These are phyloP conservation scores for Tetramorium alpestre DNA, from an alignment of 1,140 invertebrate genomes.

Conservation along the genomic window DNA sequence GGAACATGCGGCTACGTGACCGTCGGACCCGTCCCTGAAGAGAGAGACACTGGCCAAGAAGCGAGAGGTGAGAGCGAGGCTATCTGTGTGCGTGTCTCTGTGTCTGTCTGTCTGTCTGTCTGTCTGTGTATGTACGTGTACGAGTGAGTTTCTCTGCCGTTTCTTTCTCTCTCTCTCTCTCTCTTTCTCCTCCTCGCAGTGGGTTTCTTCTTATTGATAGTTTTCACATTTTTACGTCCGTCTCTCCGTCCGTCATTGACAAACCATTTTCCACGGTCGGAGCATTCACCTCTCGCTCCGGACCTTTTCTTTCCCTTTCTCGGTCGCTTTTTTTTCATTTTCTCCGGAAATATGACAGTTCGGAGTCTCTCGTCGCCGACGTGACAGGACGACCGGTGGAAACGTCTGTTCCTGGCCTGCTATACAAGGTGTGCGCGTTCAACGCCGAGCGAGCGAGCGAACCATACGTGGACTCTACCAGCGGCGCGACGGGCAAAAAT, in stretches of 20 bases:
- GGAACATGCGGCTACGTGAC: slow-evolving; percentile 79
- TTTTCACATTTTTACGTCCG: not conserved
- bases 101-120: too few species aligned
- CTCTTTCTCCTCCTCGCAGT: not conserved
- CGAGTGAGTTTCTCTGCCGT: slow-evolving; percentile 30
- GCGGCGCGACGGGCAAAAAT: not conserved
- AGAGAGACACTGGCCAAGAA: slow-evolving; percentile 80
- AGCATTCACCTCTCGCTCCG: not conserved
- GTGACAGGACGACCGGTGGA: slow-evolving; percentile 45
- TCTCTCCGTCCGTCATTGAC: not conserved
- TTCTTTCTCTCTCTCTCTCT: not conserved
- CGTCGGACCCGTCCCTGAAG: slow-evolving; percentile 78
- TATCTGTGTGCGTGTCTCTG: not conserved
- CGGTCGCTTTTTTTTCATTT: not conserved
- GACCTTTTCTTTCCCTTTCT: not conserved
- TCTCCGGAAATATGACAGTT: not conserved
- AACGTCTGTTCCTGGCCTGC: not conserved
- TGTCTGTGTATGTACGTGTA: not conserved
- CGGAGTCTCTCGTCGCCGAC: not conserved
- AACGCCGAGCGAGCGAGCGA: not conserved
- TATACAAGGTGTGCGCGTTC: not conserved
- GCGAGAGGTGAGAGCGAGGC: slow-evolving; percentile 73
- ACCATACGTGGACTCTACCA: slow-evolving; percentile 45
- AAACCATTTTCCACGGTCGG: not conserved
- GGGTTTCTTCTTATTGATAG: not conserved